Evolutionary conservation across 1,140 invertebrate species (phyloP).

Genomic region (Eumeta japonica): DNA sequence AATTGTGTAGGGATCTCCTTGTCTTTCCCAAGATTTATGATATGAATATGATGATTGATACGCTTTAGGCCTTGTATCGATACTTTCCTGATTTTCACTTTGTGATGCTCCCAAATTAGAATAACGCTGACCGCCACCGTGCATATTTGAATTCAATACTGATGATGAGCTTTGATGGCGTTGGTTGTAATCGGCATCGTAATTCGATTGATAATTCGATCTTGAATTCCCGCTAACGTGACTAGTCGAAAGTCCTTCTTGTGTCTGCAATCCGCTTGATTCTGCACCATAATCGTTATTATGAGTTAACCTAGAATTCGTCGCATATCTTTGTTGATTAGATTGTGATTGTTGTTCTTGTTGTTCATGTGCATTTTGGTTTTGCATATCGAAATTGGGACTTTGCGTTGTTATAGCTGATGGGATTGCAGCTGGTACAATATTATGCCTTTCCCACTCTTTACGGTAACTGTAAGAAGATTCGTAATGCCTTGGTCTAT

Average conservation of each 20-base stretch:
- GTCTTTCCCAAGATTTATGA: slow-evolving; percentile 54
- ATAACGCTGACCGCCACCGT: too few relatives aligned
- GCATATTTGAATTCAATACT: slow-evolving; percentile 10
- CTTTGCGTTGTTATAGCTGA: slow-evolving; percentile 17
- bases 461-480: slow-evolving; percentile 50
- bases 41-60: slow-evolving; percentile 55
- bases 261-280: too few relatives aligned
- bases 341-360: too few relatives aligned
- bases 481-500: slow-evolving; percentile 42
- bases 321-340: too few relatives aligned
- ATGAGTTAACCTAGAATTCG: too few relatives aligned
- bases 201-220: too few relatives aligned
- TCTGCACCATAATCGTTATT: too few relatives aligned
- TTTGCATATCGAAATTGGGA: too few relatives aligned
- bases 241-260: too few relatives aligned
- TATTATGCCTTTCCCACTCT: slow-evolving; percentile 46
- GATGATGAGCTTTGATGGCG: slow-evolving; percentile 7
- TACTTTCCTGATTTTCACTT: slow-evolving; percentile 5
- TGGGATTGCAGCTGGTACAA: slow-evolving; percentile 11
- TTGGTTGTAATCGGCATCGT: too few relatives aligned
- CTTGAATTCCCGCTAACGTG: too few relatives aligned
- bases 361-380: too few relatives aligned
- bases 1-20: slow-evolving; percentile 51
- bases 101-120: not conserved
- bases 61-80: slow-evolving; percentile 38